Percentiles rank a stretch among this genome's conserved stretches.
These are phyloP conservation scores for Sebastes glaucus DNA, from an alignment of 2,797 vertebrate species.

Conservation along the genomic window DNA sequence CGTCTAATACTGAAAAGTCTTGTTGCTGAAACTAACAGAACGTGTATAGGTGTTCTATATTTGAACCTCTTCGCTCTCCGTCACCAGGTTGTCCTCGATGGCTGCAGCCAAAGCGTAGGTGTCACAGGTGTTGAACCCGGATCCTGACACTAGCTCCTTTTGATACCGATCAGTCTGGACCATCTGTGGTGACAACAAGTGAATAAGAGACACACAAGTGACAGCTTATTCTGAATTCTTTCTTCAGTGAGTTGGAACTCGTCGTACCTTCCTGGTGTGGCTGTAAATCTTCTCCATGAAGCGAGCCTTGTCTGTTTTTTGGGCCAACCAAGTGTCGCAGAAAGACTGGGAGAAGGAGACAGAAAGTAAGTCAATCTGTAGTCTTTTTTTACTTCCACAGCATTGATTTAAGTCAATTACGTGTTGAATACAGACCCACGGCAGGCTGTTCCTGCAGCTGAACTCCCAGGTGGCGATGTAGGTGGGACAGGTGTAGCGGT, in stretches of 20 bases:
- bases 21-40: neutral
- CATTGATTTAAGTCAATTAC: no score
- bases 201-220: neutral
- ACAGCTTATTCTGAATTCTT: neutral
- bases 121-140: conserved; percentile 81
- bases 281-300: conserved; percentile 21
- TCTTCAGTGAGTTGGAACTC: no score
- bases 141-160: conserved; percentile 54
- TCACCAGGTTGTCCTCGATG: conserved; percentile 64
- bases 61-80: conserved; percentile 38
- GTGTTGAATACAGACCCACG: conserved; percentile 55
- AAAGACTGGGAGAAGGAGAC: conserved; percentile 27
- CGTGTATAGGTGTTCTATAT: no score
- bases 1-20: neutral
- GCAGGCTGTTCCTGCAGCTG: conserved; percentile 69
- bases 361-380: neutral
- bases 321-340: conserved; percentile 17
- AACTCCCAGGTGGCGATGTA: conserved; percentile 83
- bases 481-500: conserved; percentile 77
- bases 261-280: neutral
- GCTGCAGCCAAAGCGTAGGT: conserved; percentile 79
- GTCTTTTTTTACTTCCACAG: neutral
- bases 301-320: conserved; percentile 29
- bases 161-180: neutral
- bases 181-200: neutral